Evolutionary conservation across 2,888 invertebrate genomes (phyloP).

Genomic region (Alloplasta piceator): DNA sequence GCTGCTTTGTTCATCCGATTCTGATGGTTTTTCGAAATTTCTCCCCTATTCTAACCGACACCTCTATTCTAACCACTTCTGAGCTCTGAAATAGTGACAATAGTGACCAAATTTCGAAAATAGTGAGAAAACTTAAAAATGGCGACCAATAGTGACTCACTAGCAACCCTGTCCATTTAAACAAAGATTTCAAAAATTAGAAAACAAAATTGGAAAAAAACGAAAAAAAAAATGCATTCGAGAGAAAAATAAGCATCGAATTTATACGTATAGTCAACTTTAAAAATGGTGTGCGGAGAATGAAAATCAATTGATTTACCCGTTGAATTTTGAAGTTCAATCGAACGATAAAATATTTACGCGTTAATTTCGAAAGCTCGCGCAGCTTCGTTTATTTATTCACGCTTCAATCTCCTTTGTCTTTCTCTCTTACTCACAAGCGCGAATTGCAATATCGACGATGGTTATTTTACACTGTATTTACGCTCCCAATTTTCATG

Average conservation of each 20-base stretch:
- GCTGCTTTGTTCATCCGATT: too few relatives aligned
- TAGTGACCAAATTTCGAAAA: too few relatives aligned
- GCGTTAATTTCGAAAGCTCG: conserved; percentile 40
- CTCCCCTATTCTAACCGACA: too few relatives aligned
- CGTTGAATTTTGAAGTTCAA: conserved; percentile 14
- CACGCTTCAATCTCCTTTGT: conserved; percentile 39
- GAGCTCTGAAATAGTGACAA: too few relatives aligned
- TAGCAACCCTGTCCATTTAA: too few relatives aligned
- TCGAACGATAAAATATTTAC: conserved; percentile 53
- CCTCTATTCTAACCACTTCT: too few relatives aligned
- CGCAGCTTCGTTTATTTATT: conserved; percentile 41
- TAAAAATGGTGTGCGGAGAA: neutral
- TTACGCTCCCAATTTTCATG: neutral
- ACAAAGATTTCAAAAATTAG: too few relatives aligned
- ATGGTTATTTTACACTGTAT: conserved; percentile 13
- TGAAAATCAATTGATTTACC: conserved; percentile 9
- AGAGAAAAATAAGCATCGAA: conserved; percentile 1
- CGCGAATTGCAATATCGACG: conserved; percentile 33
- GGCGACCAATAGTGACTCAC: too few relatives aligned
- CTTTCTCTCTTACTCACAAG: neutral
- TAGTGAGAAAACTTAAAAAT: too few relatives aligned
- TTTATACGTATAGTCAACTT: neutral
- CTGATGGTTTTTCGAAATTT: too few relatives aligned
- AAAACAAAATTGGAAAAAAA: too few relatives aligned
- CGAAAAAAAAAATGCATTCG: neutral